These are phyloP conservation scores for Drosophila lacertosa DNA, from an alignment of 1,140 invertebrate genomes.

Conservation along the genomic window DNA sequence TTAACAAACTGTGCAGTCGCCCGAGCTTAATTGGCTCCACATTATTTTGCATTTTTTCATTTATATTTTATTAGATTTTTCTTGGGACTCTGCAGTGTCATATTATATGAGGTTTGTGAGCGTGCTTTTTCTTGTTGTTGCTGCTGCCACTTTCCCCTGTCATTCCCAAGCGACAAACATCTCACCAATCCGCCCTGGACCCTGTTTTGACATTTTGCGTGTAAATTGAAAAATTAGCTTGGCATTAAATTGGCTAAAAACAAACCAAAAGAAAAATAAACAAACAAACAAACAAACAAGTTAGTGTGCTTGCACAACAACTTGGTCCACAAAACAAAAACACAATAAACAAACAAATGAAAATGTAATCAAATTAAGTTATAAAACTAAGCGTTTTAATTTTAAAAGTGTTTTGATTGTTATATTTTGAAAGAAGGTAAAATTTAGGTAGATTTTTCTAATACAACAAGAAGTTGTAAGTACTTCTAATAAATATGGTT, in stretches of 20 bases:
- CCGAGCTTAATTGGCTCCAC: slow-evolving; percentile 33
- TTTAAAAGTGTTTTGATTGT: background rate
- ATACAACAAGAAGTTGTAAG: too few relatives aligned
- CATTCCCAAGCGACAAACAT: too few relatives aligned
- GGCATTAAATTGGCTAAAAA: slow-evolving; percentile 35
- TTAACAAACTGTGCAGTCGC: slow-evolving; percentile 45
- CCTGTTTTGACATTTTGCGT: slow-evolving; percentile 25
- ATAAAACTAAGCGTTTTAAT: slow-evolving; percentile 29
- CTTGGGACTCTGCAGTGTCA: slow-evolving; percentile 1
- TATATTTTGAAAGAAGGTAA: too few relatives aligned
- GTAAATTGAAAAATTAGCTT: slow-evolving; percentile 56
- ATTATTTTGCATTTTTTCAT: background rate
- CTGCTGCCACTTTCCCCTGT: background rate
- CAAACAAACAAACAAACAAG: background rate
- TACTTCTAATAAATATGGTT: too few relatives aligned
- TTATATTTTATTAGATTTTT: slow-evolving; percentile 10
- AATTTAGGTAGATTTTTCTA: too few relatives aligned
- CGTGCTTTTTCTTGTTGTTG: slow-evolving; percentile 1
- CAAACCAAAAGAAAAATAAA: slow-evolving; percentile 6
- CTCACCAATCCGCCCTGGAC: too few relatives aligned
- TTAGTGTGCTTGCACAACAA: background rate
- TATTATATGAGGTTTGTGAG: slow-evolving; percentile 16
- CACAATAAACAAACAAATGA: slow-evolving; percentile 18
- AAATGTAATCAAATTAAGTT: slow-evolving; percentile 29
- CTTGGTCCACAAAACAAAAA: slow-evolving; percentile 3